Base-by-base conservation (phyloP, 2,888 invertebrate species). In the Serrognathus titanus region DNA sequence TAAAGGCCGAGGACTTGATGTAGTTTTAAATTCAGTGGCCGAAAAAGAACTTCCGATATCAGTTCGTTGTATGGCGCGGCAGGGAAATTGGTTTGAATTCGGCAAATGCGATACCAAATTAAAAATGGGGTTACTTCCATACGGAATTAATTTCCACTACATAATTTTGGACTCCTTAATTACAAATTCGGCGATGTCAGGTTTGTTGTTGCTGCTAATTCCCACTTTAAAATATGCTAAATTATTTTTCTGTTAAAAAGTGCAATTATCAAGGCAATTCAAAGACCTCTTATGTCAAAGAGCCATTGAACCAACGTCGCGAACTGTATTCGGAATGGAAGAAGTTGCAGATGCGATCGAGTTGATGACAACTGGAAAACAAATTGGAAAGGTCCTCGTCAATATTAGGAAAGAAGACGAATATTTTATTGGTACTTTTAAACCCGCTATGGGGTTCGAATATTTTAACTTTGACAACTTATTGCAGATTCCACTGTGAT, bases 1-100 rank as follows among this genome's bases (percentile, higher is more conserved):
- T 0, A 79, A 83, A 62, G 97, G 96, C 37, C 84, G 84, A 66
- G 96, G 97, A 56, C 97, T 97, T 3, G 92, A 98, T 77, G 78
- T 96, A 56, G 90, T 97, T 10, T 78, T 94, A 8, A 97, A 97
- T 76, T 95, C 94, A 0, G 78, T 97, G 50, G 85, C 96, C 1
- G 95, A 92, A 68, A 95, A 97, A 45, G 94, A 96, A 75, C 81
- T 97, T 1, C 82, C 85, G 70, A 89, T 86, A 0, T 86, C 86
- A 0, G 72, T 86, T 0, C 78, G 85, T 2, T 87, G 87, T 63
- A 71, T 87, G 6, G 83, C 80, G 0, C 59, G 64, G 1, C 76
- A 80, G 1, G 86, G 92, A 7, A 80, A 86, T 57, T 94, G 94
- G 75, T 75, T 93, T 51, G 93, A 94, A 78, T 92, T 94, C 57